phyloP scores from a whole-genome alignment of 2,113 vertebrate species.

The Galbula dea region DNA sequence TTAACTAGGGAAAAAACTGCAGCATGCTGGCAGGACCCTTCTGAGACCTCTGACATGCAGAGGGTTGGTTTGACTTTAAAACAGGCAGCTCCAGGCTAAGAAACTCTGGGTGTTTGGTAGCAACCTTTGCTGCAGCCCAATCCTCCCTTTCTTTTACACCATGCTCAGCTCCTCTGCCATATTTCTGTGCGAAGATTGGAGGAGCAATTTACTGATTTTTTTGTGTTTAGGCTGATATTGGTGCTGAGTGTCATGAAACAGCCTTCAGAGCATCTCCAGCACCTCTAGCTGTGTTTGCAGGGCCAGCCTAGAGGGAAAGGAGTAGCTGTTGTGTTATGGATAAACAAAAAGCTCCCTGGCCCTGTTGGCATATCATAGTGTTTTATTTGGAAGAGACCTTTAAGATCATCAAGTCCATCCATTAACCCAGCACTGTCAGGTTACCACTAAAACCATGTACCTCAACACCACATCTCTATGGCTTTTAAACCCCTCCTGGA shows the following conservation, averaged over 20 bases:
- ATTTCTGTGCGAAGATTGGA: neutral
- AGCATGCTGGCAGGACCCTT: neutral
- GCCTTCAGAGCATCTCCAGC: neutral
- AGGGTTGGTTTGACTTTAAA: neutral
- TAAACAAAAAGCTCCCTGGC: neutral
- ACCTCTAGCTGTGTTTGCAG: neutral
- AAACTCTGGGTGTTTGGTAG: neutral
- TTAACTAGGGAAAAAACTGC: neutral
- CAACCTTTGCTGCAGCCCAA: neutral
- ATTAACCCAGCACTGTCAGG: too few relatives aligned
- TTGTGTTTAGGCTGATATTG: neutral
- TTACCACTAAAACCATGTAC: too few relatives aligned
- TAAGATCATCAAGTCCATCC: too few relatives aligned
- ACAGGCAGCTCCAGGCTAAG: neutral
- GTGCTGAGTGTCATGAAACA: fast-evolving
- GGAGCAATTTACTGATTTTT: neutral
- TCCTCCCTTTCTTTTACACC: neutral
- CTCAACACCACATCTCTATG: too few relatives aligned
- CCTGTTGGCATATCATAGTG: neutral
- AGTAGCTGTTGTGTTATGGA: fast-evolving
- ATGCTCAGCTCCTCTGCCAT: neutral
- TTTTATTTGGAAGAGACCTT: too few relatives aligned
- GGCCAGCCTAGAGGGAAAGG: neutral
- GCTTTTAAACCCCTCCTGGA: too few relatives aligned
- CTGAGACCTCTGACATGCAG: neutral